Base-by-base conservation (phyloP, 2,888 invertebrate genomes). In the Torymus aiolomorphi region DNA sequence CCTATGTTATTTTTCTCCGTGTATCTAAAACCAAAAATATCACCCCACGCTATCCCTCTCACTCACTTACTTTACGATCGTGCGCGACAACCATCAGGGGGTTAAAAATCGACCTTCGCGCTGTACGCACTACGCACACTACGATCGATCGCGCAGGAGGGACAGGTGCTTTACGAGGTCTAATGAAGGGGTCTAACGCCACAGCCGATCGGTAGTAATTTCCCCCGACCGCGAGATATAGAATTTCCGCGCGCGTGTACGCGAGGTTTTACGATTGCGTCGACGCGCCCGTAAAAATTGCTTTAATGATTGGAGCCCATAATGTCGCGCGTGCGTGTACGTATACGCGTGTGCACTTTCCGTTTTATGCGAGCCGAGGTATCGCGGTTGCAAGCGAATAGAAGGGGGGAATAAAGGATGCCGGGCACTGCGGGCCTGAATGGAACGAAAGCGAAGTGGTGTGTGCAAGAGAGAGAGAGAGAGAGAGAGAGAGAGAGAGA, bases 221-320 rank as follows among this genome's bases (percentile, higher is more conserved):
- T 59, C 24, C 16, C 49, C 10, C 49, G 4, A 3, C 0, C 42
- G 2, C 14, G 51, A 51, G 42, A n/a, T 20, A 59, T 70, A 51
- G 52, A 82, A 76, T 74, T 70, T 73, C 54, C 62, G 24, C 52
- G 73, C 8, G 42, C 8, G 42, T 42, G 8, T 42, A 42, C 8
- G 8, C 42, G 42, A 8, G 31, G 42, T 83, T 83, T 82, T 84
- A 83, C 78, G 82, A 80, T 70, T 56, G 73, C 66, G 67, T 70
- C 76, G 75, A 76, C 63, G 81, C 59, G 80, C 79, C 74, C 82
- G 80, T 84, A 83, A 83, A 84, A 80, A 77, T 79, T 73, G 67
- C 42, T 81, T 83, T 82, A 82, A 83, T 83, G 81, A 83, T 83
- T 83, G 82, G 70, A n/a, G 52, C 42, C 66, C 80, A 79, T 78